phyloP scores from a whole-genome alignment of 2,888 invertebrate genomes.

The Parascotia fuliginaria region DNA sequence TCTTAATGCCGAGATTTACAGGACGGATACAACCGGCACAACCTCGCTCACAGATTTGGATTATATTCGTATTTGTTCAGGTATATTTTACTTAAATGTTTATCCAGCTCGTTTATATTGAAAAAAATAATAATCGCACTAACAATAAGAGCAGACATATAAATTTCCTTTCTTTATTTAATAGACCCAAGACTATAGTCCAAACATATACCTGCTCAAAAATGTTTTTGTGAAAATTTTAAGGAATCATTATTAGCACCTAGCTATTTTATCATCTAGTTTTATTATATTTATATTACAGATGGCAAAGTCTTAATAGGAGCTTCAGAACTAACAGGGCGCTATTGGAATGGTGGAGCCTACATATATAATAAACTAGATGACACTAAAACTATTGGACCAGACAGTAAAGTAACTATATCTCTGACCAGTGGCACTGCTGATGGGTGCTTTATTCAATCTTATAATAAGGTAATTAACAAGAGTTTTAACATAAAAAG shows the following conservation, averaged over 20 bases:
- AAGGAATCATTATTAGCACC: too few relatives aligned
- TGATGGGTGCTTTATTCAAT: conserved; percentile 75
- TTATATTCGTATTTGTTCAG: conserved; percentile 66
- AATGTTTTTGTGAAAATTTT: too few relatives aligned
- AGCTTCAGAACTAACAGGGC: conserved; percentile 77
- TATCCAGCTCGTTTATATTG: too few relatives aligned
- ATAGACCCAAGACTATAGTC: too few relatives aligned
- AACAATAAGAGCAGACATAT: too few relatives aligned
- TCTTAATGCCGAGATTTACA: conserved; percentile 79
- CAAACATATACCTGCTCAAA: too few relatives aligned
- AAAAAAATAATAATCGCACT: too few relatives aligned
- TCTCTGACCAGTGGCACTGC: conserved; percentile 67
- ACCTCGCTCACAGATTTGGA: conserved; percentile 69
- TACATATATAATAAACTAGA: conserved; percentile 59
- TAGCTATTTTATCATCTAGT: too few relatives aligned
- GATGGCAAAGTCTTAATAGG: conserved; percentile 77
- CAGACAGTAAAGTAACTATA: conserved; percentile 59
- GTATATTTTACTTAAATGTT: conserved; percentile 41
- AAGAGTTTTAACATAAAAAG: too few relatives aligned
- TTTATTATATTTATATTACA: conserved; percentile 40
- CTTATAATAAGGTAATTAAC: conserved; percentile 69
- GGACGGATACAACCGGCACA: conserved; percentile 70
- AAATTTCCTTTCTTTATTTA: too few relatives aligned
- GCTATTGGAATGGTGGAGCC: conserved; percentile 79
- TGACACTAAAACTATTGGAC: conserved; percentile 50